Evolutionary conservation across 1,140 invertebrate genomes (phyloP).

Genomic region (Lepidostoma basale): DNA sequence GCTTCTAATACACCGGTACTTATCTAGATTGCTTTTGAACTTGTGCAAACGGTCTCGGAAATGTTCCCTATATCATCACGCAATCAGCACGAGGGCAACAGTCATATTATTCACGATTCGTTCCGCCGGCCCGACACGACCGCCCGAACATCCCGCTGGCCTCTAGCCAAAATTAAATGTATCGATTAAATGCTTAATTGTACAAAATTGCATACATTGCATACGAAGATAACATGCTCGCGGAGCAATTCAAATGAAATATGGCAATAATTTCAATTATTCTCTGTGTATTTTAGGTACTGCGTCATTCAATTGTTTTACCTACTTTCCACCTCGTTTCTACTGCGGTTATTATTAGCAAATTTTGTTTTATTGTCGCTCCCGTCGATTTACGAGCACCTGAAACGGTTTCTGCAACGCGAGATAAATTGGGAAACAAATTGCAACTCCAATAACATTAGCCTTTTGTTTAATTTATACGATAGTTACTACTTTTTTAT

Average conservation of each 20-base stretch:
- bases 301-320: constrained; percentile 17
- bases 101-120: background rate
- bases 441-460: too few species aligned
- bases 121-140: background rate
- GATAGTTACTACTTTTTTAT: too few species aligned
- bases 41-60: constrained; percentile 6
- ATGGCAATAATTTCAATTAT: constrained; percentile 20
- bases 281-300: background rate
- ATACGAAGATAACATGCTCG: constrained; percentile 23
- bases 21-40: constrained; percentile 23
- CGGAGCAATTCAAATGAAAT: constrained; percentile 29
- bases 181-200: constrained; percentile 43
- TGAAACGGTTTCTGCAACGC: too few species aligned
- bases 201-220: constrained; percentile 40
- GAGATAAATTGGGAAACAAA: too few species aligned
- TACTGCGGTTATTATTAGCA: too few species aligned
- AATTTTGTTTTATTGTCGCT: too few species aligned
- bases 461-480: too few species aligned
- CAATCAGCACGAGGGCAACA: constrained; percentile 20
- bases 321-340: too few species aligned
- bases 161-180: constrained; percentile 38
- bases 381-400: too few species aligned
- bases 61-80: constrained; percentile 25
- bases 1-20: too few species aligned
- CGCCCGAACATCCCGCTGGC: background rate